Evolutionary conservation across 2,888 invertebrate genomes (phyloP).

Genomic region (Hydrotaea diabolus): DNA sequence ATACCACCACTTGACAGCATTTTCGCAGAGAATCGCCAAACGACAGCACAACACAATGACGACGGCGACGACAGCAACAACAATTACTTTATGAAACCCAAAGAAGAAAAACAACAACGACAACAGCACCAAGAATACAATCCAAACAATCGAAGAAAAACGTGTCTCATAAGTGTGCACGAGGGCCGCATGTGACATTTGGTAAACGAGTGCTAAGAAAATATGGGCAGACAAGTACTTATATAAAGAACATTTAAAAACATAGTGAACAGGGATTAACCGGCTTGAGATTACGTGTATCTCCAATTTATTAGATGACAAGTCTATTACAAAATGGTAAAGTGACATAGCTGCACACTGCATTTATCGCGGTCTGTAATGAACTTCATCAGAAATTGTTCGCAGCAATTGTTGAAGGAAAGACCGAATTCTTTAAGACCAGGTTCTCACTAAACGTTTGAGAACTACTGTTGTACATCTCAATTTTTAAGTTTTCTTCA

Average conservation of each 20-base stretch:
- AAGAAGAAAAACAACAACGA: constrained; percentile 36
- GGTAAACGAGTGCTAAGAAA: not conserved
- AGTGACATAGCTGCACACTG: too few relatives aligned
- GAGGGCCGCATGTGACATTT: not conserved
- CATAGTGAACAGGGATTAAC: too few relatives aligned
- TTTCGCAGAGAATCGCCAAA: constrained; percentile 45
- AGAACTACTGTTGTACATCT: too few relatives aligned
- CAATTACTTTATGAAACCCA: constrained; percentile 28
- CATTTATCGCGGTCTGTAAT: too few relatives aligned
- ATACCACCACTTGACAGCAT: constrained; percentile 58
- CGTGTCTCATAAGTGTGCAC: not conserved
- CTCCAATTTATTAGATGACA: too few relatives aligned
- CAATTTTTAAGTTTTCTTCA: too few relatives aligned
- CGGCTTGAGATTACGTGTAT: too few relatives aligned
- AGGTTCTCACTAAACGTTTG: too few relatives aligned
- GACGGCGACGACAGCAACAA: constrained; percentile 34
- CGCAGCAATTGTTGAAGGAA: too few relatives aligned
- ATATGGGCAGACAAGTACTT: not conserved
- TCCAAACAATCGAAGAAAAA: constrained; percentile 20
- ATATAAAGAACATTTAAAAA: not conserved
- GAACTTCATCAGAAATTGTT: too few relatives aligned
- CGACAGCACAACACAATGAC: not conserved
- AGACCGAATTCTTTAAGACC: too few relatives aligned
- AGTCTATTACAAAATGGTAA: too few relatives aligned
- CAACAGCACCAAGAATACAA: constrained; percentile 19